Evolutionary conservation across 2,797 vertebrate species (phyloP).

Genomic region (Gobionotothen gibberifrons): DNA sequence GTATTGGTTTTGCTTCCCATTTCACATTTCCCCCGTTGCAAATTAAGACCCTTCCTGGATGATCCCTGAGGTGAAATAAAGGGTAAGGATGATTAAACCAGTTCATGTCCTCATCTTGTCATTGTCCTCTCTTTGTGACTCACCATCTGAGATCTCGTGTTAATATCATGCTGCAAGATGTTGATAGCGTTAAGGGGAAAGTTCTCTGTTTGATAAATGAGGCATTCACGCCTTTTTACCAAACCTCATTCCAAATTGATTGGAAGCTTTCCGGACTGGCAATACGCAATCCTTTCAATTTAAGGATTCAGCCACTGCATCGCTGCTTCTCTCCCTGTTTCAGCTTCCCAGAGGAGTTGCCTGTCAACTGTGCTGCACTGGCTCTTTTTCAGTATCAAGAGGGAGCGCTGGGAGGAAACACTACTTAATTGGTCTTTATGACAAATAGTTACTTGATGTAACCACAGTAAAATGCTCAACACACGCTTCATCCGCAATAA

Average conservation of each 20-base stretch:
- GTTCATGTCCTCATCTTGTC: not conserved
- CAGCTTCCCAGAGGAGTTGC: slow-evolving; percentile 57
- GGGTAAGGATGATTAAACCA: slow-evolving; percentile 3
- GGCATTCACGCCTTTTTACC: slow-evolving; percentile 17
- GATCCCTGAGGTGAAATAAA: not conserved
- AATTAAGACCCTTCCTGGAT: not conserved
- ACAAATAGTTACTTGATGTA: slow-evolving; percentile 43
- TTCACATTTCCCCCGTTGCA: not conserved
- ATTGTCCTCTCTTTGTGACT: slow-evolving; percentile 7
- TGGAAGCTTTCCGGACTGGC: slow-evolving; percentile 35
- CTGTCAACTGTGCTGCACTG: slow-evolving; percentile 52
- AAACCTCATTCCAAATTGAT: slow-evolving; percentile 49
- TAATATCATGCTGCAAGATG: slow-evolving; percentile 4
- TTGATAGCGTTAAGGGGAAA: slow-evolving; percentile 1
- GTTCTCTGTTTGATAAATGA: slow-evolving; percentile 48
- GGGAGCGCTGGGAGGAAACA: slow-evolving; percentile 34
- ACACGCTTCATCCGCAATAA: too few species aligned
- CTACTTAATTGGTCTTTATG: slow-evolving; percentile 56
- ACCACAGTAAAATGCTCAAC: slow-evolving; percentile 9
- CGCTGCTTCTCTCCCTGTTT: slow-evolving; percentile 38
- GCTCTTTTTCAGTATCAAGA: slow-evolving; percentile 29
- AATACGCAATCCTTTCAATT: slow-evolving; percentile 52
- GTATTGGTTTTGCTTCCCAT: not conserved
- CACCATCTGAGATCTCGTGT: slow-evolving; percentile 6
- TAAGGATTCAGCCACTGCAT: slow-evolving; percentile 50